Base-by-base conservation (phyloP, 1,140 invertebrate species). In the Listronotus oregonensis region DNA sequence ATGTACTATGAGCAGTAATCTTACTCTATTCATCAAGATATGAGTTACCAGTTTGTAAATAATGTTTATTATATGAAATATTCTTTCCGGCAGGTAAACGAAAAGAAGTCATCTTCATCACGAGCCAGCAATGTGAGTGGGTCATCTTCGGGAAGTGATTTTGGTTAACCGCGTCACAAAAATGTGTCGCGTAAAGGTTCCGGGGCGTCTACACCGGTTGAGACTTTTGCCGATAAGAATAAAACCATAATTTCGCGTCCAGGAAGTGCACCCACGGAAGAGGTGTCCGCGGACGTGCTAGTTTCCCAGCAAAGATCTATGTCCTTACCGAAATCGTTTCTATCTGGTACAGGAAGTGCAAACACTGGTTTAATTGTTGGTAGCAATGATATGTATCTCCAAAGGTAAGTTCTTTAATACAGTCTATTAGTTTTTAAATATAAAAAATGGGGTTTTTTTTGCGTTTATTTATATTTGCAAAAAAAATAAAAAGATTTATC, bases 321-420 rank as follows among this genome's bases (percentile, higher is more conserved):
- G 70, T 87, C 86, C 2, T 73, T 88, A 65, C 86, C 86, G 4
- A 87, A 87, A 71, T 87, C 85, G 11, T 87, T 88, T 71, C 78
- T 85, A 15, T 27, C 21, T 27, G 21, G 21, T 27, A 79, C 85
- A 2, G 50, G 64, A 6, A 34, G 47, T 44, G 34, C 6, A 27
- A 27, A 27, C 21, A 27, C 21, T 14, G 27, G 31, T 9, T 10
- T 40, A 10, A 17, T 14, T 0, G 59, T 40, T 7, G 37, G 46
- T 11, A 39, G 10, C 15, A 42, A 50, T 31, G 64, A 39, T 18
- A 14, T 49, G 14, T 69, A 65, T 50, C 46, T 60, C 14, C 63
- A 55, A 49, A 62, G 67, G 67, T 69, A 43, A 65, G 67, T 27
- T 27, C n/a, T 27, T 27, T 27, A 27, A 5, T 27, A 27, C 21